Evolutionary conservation across 2,797 vertebrate genomes (phyloP).

Genomic region (Sebastolobus alascanus): DNA sequence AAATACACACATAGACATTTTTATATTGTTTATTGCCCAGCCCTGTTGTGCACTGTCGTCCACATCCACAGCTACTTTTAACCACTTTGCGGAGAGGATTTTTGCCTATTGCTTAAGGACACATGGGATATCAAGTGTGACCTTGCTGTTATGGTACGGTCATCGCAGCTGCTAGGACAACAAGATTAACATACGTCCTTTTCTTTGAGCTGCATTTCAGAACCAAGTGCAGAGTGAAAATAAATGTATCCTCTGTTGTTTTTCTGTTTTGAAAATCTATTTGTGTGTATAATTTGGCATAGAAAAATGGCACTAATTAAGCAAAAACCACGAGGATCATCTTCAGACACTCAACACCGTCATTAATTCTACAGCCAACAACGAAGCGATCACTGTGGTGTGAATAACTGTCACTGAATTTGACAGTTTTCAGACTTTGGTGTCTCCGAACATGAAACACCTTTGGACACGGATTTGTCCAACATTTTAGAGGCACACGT

Average conservation of each 20-base stretch:
- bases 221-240: slow-evolving; percentile 1
- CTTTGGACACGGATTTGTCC: neutral
- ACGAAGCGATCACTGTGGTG: slow-evolving; percentile 12
- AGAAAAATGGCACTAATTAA: slow-evolving; percentile 17
- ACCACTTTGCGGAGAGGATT: slow-evolving; percentile 4
- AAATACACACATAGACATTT: too few relatives aligned
- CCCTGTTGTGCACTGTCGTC: neutral
- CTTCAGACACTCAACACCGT: slow-evolving; percentile 13
- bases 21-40: too few relatives aligned
- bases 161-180: slow-evolving; percentile 6
- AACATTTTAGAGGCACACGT: neutral
- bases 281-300: slow-evolving; percentile 25
- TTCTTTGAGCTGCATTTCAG: slow-evolving; percentile 12
- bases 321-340: slow-evolving; percentile 12
- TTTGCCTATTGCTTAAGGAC: slow-evolving; percentile 32
- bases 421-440: slow-evolving; percentile 1
- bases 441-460: neutral
- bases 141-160: slow-evolving; percentile 41
- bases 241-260: neutral
- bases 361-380: slow-evolving; percentile 14
- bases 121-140: slow-evolving; percentile 33
- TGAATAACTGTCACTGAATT: slow-evolving; percentile 25
- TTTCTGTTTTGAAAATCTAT: neutral
- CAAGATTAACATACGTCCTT: slow-evolving; percentile 24
- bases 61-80: neutral